Base-by-base conservation (phyloP, 2,113 vertebrate genomes). In the Bagarius yarrelli region DNA sequence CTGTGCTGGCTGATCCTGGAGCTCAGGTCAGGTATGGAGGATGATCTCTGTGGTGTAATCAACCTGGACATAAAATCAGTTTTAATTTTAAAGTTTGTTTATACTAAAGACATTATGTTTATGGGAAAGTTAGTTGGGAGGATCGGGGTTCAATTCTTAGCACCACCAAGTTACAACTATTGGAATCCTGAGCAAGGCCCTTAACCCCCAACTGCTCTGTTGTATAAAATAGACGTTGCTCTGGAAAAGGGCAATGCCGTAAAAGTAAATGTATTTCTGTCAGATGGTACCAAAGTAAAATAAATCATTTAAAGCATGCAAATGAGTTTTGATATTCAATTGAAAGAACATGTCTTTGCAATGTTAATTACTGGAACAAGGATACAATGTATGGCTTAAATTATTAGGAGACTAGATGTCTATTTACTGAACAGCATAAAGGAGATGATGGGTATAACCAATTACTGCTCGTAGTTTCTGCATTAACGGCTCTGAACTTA, bases 1-100 rank as follows among this genome's bases (percentile, higher is more conserved):
- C 82, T 93, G 71, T 88, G 32, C 27, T 82, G 80, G 88, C 89
- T 84, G 74, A 72, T 85, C 84, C 77, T 89, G 12, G 72, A 90
- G n/a, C 84, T 89, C 74, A 93, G 86, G 84, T 88, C 90, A 79
- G 85, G 90, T 86, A 92, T 78, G 81, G 92, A 94, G 81, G 85
- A 90, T 74, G 92, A 93, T 64, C 87, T 92, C 76, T 90, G 93
- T 70, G 85, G 83, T 85, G 87, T 90, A 60, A 32, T 69, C 85
- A 59, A 83, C 71, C 47, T 56, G 47, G 44, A 44, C 56, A 76
- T 61, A 36, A 40, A 57, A 11, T 44, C 3, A 60, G 40, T 59
- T 59, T 18, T 47, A 34, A 53, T 1, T 13, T 13, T 18, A 71
- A 50, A 19, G 44, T 2, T 19, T 47, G 3, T 16, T 47, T 52